phyloP scores from a whole-genome alignment of 1,140 invertebrate genomes.

The Cotesia chilonis region DNA sequence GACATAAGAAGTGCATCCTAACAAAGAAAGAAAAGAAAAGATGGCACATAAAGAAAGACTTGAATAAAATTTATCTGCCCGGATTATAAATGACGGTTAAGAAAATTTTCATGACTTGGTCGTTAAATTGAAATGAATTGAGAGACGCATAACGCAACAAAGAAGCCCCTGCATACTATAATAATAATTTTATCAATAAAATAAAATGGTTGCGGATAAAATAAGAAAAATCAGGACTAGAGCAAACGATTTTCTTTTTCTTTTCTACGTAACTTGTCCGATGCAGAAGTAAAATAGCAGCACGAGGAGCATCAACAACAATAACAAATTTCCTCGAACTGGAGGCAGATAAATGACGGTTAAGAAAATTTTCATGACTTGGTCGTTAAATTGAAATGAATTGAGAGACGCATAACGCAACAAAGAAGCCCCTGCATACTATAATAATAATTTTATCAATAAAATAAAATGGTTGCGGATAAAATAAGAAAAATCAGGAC shows the following conservation, averaged over 20 bases:
- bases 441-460: no score
- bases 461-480: no score
- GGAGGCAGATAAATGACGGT: constrained; percentile 1
- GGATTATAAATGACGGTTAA: constrained; percentile 12
- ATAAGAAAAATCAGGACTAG: constrained; percentile 9
- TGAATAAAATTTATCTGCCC: background rate
- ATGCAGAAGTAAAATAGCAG: background rate
- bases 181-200: no score
- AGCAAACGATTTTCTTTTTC: constrained; percentile 11
- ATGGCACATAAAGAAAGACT: background rate
- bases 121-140: constrained; percentile 12
- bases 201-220: no score
- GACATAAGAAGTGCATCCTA: no score
- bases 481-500: constrained; percentile 7
- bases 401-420: background rate
- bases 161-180: background rate
- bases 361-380: constrained; percentile 11
- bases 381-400: constrained; percentile 8
- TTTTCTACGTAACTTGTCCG: background rate
- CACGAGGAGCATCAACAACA: no score
- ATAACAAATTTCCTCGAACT: no score
- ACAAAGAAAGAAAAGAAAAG: no score
- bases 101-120: constrained; percentile 6
- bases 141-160: background rate
- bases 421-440: background rate